Evolutionary conservation across 2,797 vertebrate species (phyloP).

Genomic region (Pyrocephalus nanus): DNA sequence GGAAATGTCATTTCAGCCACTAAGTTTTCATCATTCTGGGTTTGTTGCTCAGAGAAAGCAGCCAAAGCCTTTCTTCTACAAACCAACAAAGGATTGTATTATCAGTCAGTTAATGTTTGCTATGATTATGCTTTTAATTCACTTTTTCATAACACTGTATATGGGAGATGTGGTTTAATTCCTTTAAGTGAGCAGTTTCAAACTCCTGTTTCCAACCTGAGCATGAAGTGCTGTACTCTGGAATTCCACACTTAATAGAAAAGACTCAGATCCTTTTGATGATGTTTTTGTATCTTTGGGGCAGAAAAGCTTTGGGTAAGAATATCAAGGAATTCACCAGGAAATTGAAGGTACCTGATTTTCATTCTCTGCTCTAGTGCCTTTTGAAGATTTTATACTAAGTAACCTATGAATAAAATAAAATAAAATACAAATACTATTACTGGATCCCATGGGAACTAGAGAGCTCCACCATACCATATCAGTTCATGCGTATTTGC

Average conservation of each 20-base stretch:
- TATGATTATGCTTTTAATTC: neutral
- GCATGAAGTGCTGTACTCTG: neutral
- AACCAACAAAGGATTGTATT: neutral
- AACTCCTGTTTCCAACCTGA: neutral
- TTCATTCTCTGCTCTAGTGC: neutral
- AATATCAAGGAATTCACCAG: neutral
- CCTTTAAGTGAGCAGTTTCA: neutral
- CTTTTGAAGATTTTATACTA: neutral
- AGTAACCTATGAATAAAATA: neutral
- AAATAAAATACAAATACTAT: neutral
- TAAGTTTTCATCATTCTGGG: neutral
- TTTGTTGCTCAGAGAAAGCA: neutral
- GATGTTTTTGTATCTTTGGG: neutral
- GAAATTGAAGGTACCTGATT: neutral
- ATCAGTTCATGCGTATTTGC: neutral
- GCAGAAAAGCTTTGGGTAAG: neutral
- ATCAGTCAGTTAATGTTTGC: neutral
- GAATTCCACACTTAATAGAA: neutral
- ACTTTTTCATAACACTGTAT: neutral
- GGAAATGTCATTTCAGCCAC: neutral
- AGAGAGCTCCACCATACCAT: neutral
- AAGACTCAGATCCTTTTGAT: neutral
- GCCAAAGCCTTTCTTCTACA: neutral
- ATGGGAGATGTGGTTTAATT: neutral
- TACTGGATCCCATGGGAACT: neutral